Percentiles rank a stretch among this genome's conserved stretches.
phyloP scores from a whole-genome alignment of 2,113 vertebrate species.

The Heliornis fulica region DNA sequence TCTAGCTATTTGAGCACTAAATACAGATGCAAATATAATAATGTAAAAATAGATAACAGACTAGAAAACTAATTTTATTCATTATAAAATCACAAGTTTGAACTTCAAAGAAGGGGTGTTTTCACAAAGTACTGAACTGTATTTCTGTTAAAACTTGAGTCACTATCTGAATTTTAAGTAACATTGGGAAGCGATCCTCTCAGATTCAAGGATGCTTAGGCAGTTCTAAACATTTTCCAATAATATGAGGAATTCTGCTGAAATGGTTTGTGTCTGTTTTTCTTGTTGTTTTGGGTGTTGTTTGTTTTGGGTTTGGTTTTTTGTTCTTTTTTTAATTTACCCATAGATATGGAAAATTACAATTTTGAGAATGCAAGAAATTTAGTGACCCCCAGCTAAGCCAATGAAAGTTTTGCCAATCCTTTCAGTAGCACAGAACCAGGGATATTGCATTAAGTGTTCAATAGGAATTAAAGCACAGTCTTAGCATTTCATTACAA shows the following conservation, averaged over 20 bases:
- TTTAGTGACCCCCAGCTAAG: background rate
- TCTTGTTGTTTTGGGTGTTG: too few relatives aligned
- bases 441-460: background rate
- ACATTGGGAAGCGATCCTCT: background rate
- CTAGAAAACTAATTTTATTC: background rate
- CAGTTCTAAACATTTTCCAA: background rate
- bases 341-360: background rate
- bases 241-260: background rate
- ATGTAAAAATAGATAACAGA: background rate
- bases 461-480: background rate
- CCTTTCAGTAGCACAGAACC: background rate
- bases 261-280: background rate
- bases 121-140: background rate
- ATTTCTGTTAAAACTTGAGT: background rate
- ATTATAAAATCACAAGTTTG: background rate
- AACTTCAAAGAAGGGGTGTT: background rate
- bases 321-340: background rate
- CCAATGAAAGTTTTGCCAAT: background rate
- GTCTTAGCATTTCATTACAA: background rate
- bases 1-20: background rate
- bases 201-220: background rate
- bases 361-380: background rate
- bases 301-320: background rate
- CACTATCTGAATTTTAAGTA: background rate
- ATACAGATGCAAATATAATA: background rate